Evolutionary conservation across 2,113 vertebrate species (phyloP), one percentile per base, ranked within the genome.

Genomic region (Tetraodon nigroviridis): DNA sequence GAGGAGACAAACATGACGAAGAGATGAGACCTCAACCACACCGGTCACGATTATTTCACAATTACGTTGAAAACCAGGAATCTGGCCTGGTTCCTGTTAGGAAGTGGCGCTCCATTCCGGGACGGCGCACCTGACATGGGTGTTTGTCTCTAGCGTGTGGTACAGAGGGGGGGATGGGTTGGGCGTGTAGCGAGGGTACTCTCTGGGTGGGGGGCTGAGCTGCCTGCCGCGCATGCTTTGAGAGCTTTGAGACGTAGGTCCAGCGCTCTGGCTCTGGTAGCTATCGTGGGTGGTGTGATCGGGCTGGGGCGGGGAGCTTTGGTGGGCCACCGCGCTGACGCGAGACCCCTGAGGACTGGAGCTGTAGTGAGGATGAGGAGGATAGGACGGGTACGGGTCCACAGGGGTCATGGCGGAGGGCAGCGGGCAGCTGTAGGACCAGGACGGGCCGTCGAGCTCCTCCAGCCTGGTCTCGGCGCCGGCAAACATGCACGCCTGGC

Each of bases 401-500:
- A 95, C 86, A 2, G 94, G 91, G 68, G 94, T 94, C 91, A 97
- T 94, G 8, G 92, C 86, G 16, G 84, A 73, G 59, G 93, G 88
- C 61, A 94, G 92, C 1, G 94, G 92, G 84, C 94, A 95, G 85
- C 89, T 88, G 87, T 93, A 93, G 0, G 95, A 90, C 95, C 95
- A 97, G 3, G 92, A 91, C 78, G 93, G 88, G 76, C 94, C 94
- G 86, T 86, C 92, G 82, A 95, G 93, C 76, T 97, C 94, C 71
- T 96, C 94, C 59, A 98, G 84, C 88, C 92, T 91, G 83, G 92
- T 83, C 79, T 93, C 93, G 0, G 94, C 89, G 78, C 92, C 90
- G 51, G 95, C 95, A 3, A 95, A 98, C 95, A 98, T 98, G 85
- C 95, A 98, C 4, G 95, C 94, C 86, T 98, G 95, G 54, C 94